Base-by-base conservation (phyloP, 2,888 invertebrate genomes). In the Drosophila barbarae region DNA sequence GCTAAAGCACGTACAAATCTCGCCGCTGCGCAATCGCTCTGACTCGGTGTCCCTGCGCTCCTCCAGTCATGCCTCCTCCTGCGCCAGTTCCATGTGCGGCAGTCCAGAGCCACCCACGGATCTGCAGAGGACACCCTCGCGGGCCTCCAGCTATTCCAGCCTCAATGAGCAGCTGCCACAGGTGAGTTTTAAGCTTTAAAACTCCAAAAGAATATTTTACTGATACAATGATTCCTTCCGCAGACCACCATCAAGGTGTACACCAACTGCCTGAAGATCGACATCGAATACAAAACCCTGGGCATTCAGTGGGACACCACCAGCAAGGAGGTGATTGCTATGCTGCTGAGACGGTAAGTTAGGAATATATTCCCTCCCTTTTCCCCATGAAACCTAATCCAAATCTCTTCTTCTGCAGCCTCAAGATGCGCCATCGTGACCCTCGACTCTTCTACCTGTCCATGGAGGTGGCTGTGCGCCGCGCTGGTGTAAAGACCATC, bases 241-340 rank as follows among this genome's bases (percentile, higher is more conserved):
- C 92, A 97, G 97, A 96, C 96, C 38, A 95, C 96, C 42, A 95
- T 97, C 72, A 96, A 96, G 90, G 96, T 98, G 47, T 97, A 94
- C 90, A 96, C 97, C 23, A 94, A 94, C 82, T 95, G 96, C 85
- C 91, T 98, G 61, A 93, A 96, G 60, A 94, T 96, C 28, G 98
- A 98, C 90, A 97, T 98, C 88, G 97, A 98, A 89, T 98, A 98
- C 92, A 98, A 98, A 90, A 98, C 98, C 0, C 91, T 98, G 64
- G 94, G 95, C 74, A 95, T 98, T 77, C 95, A 95, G 52, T 95
- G 95, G 91, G 94, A 95, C 84, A 97, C 96, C 13, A 94, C 96
- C 2, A 96, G 96, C 84, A 93, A 94, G 82, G 95, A 97, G 89
- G 95, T 98, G 71, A 95, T 98, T 12, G 91, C 92, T 68, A 94